phyloP scores from a whole-genome alignment of 2,797 vertebrate genomes.

The Potorous gilbertii region DNA sequence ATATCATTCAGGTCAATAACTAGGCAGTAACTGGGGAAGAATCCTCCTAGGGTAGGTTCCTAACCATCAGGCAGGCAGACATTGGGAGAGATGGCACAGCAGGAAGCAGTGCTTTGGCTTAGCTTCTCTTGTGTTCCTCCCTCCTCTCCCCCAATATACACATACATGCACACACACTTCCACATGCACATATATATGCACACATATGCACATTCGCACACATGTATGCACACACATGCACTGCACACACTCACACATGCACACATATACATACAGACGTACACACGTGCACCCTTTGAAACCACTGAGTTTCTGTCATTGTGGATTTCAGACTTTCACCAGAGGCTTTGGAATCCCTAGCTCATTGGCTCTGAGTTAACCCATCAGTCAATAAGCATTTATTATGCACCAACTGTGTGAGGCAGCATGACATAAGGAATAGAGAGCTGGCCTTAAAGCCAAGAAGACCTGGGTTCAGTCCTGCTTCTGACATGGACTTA shows the following conservation, averaged over 20 bases:
- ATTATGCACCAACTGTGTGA: not conserved
- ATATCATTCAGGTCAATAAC: not conserved
- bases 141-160: no score
- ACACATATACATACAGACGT: no score
- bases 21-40: not conserved
- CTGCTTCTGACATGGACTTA: not conserved
- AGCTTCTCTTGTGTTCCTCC: not conserved
- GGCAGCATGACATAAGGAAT: not conserved
- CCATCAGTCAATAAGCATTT: not conserved
- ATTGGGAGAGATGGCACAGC: not conserved
- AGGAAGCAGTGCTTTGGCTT: not conserved
- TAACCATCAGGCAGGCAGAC: not conserved
- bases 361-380: not conserved
- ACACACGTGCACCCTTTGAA: not conserved
- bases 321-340: not conserved
- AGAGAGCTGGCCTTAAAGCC: not conserved
- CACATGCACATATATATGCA: no score
- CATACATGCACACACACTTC: no score
- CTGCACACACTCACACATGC: no score
- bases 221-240: no score
- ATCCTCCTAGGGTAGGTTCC: not conserved
- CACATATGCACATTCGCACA: no score
- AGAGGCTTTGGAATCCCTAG: not conserved
- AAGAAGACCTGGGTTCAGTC: not conserved
- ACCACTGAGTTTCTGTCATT: not conserved